Evolutionary conservation across 2,113 vertebrate species (phyloP), one percentile per base, ranked within the genome.

Genomic region (Carettochelys insculpta): DNA sequence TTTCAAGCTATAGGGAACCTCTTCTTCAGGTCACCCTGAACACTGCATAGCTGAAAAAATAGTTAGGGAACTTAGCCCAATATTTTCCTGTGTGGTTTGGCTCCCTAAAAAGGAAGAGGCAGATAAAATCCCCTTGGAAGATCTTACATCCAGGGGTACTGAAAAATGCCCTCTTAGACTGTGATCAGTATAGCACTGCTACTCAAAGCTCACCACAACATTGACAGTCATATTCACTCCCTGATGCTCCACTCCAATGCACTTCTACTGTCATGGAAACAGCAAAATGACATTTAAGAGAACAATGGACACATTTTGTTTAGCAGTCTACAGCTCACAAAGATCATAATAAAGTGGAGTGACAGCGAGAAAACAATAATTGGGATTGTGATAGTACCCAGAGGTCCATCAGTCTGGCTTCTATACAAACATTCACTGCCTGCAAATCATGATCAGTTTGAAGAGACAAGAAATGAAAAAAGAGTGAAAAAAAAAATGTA

Each of bases 181-280:
- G 1, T 0, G 0, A 87, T 9, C 54, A 1, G 38, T 19, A 25
- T 41, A 71, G 68, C n/a, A 71, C 19, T 71, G n/a, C 68, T 41
- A 20, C 22, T 80, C 16, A 89, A 87, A 71, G 43, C 53, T 77
- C n/a, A 12, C 6, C 56, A 78, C 27, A 48, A 31, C 43, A 77
- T 80, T 78, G 58, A 79, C 3, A n/a, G 27, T n/a, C 4, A 13
- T 5, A 1, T 52, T 92, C 19, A n/a, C 11, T 54, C 80, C 11
- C 56, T 61, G 52, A 79, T 86, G 71, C 1, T 43, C 47, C 27
- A 4, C 51, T 89, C 19, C 51, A 61, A 10, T 11, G 1, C 6
- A 27, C 19, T 82, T 73, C 34, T 47, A 82, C 3, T 3, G 71
- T 51, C 88, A 84, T 0, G 0, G 1, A 29, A 22, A 24, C 25